Conservation (phyloP, 2,797 vertebrate genomes). For the Diglossa cyanea region DNA sequence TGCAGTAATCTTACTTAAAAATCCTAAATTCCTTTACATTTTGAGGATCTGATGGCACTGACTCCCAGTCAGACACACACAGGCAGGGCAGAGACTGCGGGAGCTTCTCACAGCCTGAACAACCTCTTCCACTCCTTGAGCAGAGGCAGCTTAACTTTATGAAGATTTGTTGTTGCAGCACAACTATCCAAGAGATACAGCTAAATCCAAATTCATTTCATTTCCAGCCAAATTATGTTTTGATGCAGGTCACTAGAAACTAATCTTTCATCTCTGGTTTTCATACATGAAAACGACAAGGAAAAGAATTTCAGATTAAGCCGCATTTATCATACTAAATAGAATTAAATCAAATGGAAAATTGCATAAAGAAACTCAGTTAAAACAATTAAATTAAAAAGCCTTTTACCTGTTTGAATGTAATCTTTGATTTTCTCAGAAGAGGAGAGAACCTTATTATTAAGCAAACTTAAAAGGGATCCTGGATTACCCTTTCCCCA, state of each 20-base stretch:
- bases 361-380: slow-evolving; percentile 23
- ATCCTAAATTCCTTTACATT: slow-evolving; percentile 61
- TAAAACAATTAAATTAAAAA: slow-evolving; percentile 45
- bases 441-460: slow-evolving; percentile 3
- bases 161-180: slow-evolving; percentile 46
- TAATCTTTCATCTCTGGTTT: slow-evolving; percentile 61
- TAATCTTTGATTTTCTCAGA: slow-evolving; percentile 34
- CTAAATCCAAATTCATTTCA: slow-evolving; percentile 53
- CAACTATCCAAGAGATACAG: slow-evolving; percentile 32
- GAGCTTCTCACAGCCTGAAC: slow-evolving; percentile 28
- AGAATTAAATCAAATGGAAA: slow-evolving; percentile 54
- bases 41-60: slow-evolving; percentile 46
- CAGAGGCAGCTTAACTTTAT: slow-evolving; percentile 53
- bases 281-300: background rate
- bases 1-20: slow-evolving; percentile 52
- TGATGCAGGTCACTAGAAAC: slow-evolving; percentile 47
- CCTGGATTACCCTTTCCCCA: background rate
- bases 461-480: slow-evolving; percentile 22
- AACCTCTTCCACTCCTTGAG: slow-evolving; percentile 26
- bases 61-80: background rate
- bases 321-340: slow-evolving; percentile 42
- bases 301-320: background rate
- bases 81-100: background rate
- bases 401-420: slow-evolving; percentile 4
- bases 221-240: slow-evolving; percentile 40